A percentile compares a stretch with the other conserved stretches of the same genome.
phyloP scores from a whole-genome alignment of 2,797 vertebrate species.

The Tapirus indicus region DNA sequence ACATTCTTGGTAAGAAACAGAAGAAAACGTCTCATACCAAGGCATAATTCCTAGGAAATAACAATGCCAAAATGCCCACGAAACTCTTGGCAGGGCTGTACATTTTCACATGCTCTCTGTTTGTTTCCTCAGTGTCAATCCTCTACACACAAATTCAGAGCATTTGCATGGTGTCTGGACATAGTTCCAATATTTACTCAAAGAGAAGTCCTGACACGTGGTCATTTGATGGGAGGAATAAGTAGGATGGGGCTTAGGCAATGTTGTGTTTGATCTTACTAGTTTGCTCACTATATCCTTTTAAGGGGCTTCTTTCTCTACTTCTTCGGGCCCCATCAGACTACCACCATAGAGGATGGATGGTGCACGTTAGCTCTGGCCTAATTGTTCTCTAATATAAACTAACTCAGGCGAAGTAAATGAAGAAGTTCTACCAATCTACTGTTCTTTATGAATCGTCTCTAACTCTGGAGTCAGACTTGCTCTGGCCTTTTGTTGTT shows the following conservation, averaged over 20 bases:
- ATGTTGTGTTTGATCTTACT: too few relatives aligned
- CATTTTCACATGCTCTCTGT: not conserved
- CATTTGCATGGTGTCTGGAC: not conserved
- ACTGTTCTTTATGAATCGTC: not conserved
- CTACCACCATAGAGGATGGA: not conserved
- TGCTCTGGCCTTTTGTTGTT: not conserved
- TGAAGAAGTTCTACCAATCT: not conserved
- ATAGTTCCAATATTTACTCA: not conserved
- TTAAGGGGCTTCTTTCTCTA: not conserved
- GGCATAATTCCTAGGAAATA: not conserved
- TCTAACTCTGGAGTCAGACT: not conserved
- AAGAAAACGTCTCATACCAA: not conserved
- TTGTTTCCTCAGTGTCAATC: not conserved
- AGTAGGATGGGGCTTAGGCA: too few relatives aligned
- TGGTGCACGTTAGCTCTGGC: not conserved
- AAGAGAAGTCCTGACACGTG: not conserved
- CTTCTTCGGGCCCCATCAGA: not conserved
- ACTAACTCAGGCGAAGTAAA: not conserved
- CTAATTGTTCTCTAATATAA: not conserved
- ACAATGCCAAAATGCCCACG: not conserved
- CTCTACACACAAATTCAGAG: not conserved
- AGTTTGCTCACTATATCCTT: not conserved
- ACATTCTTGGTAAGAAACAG: constrained; percentile 16
- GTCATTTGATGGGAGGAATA: not conserved
- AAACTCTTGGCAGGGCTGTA: not conserved